Conservation (phyloP, 1,140 invertebrate genomes). For the Ceratina calcarata region DNA sequence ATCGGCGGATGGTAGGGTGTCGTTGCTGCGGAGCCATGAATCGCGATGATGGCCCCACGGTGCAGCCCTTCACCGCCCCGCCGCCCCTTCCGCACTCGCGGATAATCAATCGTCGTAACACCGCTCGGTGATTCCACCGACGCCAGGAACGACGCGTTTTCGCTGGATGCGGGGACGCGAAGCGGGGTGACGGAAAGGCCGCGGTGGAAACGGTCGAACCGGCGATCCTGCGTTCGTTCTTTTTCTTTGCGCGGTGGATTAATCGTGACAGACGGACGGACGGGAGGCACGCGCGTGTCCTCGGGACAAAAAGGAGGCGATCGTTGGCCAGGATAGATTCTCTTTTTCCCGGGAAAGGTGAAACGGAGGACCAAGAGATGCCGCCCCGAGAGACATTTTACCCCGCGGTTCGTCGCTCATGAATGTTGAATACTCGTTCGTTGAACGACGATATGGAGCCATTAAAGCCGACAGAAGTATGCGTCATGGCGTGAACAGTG, state of each 20-base stretch:
- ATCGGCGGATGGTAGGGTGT: constrained; percentile 63
- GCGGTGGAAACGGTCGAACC: not conserved
- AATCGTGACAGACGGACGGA: not conserved
- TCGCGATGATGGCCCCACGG: constrained; percentile 73
- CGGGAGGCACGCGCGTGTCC: not conserved
- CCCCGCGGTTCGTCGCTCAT: constrained; percentile 46
- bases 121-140: constrained; percentile 73
- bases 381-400: constrained; percentile 63
- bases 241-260: not conserved
- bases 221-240: no score
- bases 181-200: constrained; percentile 3
- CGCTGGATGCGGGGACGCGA: constrained; percentile 49
- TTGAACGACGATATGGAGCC: constrained; percentile 40
- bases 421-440: constrained; percentile 41
- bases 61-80: constrained; percentile 56
- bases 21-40: constrained; percentile 72
- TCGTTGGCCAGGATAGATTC: not conserved
- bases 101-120: constrained; percentile 81
- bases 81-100: constrained; percentile 66
- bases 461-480: constrained; percentile 50
- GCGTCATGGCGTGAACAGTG: constrained; percentile 39
- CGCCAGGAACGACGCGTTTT: constrained; percentile 63
- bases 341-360: not conserved
- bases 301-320: not conserved
- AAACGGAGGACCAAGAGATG: constrained; percentile 8